Conservation (phyloP, 2,797 vertebrate species). For the Danio aesculapii region DNA sequence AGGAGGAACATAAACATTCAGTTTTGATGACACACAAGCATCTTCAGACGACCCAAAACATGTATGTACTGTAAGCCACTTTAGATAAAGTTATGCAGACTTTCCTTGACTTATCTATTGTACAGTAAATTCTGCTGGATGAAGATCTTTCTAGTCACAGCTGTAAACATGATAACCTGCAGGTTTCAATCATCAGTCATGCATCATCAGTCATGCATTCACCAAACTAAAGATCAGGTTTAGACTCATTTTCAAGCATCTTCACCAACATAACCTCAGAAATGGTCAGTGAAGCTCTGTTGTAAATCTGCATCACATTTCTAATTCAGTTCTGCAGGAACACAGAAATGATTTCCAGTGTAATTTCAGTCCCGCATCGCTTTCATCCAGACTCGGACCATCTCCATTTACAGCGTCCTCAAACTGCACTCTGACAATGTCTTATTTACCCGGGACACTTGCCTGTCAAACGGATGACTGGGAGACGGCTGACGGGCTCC, state of each 20-base stretch:
- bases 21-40: too few relatives aligned
- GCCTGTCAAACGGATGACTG: conserved; percentile 55
- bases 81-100: too few relatives aligned
- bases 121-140: too few relatives aligned
- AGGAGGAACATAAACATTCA: too few relatives aligned
- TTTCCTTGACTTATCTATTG: too few relatives aligned
- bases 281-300: neutral
- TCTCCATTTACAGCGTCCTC: conserved; percentile 9
- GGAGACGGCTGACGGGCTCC: conserved; percentile 48
- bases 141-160: too few relatives aligned
- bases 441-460: conserved; percentile 52
- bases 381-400: neutral
- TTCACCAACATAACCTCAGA: neutral
- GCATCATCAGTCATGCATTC: too few relatives aligned
- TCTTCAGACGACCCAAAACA: too few relatives aligned
- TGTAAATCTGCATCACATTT: neutral
- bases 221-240: neutral
- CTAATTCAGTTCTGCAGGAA: conserved; percentile 24
- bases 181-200: too few relatives aligned
- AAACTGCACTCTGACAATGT: conserved; percentile 37
- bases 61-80: too few relatives aligned
- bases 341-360: conserved; percentile 19
- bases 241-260: neutral
- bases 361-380: neutral
- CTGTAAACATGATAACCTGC: too few relatives aligned